Base-by-base conservation (phyloP, 1,140 invertebrate species). In the Solenopsis invicta region DNA sequence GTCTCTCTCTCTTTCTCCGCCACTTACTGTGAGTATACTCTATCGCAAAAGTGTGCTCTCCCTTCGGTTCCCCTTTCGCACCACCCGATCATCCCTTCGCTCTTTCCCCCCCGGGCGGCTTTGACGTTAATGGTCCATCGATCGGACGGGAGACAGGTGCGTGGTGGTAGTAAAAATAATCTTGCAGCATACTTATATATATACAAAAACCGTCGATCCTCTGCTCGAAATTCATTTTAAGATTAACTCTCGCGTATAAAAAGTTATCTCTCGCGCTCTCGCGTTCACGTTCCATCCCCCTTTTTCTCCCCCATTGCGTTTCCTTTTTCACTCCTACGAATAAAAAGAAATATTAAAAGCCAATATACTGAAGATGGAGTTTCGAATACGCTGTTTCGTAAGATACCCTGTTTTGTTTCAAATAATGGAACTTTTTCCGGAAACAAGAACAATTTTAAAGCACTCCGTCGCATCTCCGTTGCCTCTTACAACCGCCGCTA, bases 121-220 rank as follows among this genome's bases (percentile, higher is more conserved):
- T 90, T 90, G 89, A 90, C 89, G 88, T 90, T 90, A 90, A 90
- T 90, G 89, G 88, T 90, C 89, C 88, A 90, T 90, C 89, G 89
- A 90, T 90, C 89, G 88, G 59, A 12, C 77, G 71, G 34, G 75
- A 91, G 86, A 91, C 78, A 91, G 86, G 85, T 91, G 86, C 88
- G 81, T 66, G 76, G 75, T 90, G 64, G 34, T 71, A 85, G 71
- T 87, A 90, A 91, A 90, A 91, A 89, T 87, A 89, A 91, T 90
- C 84, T 88, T 85, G 34, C 48, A 54, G 37, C 86, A 84, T 61
- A 64, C 64, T 66, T 78, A 78, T 78, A 66, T 78, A 41, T 41
- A 34, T 34, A 78, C 59, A 66, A 78, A 66, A 29, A 66, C 41
- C 37, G 59, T 66, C 41, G 24, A 78, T 64, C 18, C 41, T 61